Base-by-base conservation (phyloP, 2,797 vertebrate species). In the Thaleichthys pacificus region DNA sequence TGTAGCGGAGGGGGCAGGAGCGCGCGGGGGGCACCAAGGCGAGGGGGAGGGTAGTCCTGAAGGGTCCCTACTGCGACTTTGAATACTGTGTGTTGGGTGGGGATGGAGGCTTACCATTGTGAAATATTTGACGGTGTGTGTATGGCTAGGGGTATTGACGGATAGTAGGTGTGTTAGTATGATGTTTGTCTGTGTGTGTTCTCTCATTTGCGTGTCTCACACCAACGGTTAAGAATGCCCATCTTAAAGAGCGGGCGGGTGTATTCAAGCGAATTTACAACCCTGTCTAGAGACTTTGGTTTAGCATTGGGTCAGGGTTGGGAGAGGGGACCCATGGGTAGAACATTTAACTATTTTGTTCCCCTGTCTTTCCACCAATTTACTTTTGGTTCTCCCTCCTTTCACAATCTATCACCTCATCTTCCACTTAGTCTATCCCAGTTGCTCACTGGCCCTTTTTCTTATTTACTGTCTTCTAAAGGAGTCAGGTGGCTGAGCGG, bases 341-440 rank as follows among this genome's bases (percentile, higher is more conserved):
- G 70, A 72, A 72, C 70, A 66, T 65, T 72, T 49, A 51, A 65
- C 17, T 22, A 22, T 24, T 70, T 24, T 67, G 62, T 71, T 56
- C 61, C 28, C 49, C 70, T 56, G 6, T 62, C 22, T 62, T 28
- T 24, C 26, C 22, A 15, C 26, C 22, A 42, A 26, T 6, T 5
- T 28, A 24, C 61, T 28, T 15, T 5, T 8, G 4, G n/a, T 21
- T 49, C 56, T 22, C 56, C 0, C 66, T 12, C 15, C 17, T 62
- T 62, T 30, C 7, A 35, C 35, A 35, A 5, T 17, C 22, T 19
- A 51, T 17, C 12, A 51, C 49, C 26, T 22, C 22, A 66, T 51
- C 15, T 21, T 21, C 11, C 42, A 19, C 21, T n/a, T 8, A 49
- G 22, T 26, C 60, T 9, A n/a, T 32, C 26, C 54, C 11, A n/a